Percentiles rank a stretch among this genome's conserved stretches.
phyloP scores from a whole-genome alignment of 2,888 invertebrate genomes.

The Gonocerus acuteangulatus region DNA sequence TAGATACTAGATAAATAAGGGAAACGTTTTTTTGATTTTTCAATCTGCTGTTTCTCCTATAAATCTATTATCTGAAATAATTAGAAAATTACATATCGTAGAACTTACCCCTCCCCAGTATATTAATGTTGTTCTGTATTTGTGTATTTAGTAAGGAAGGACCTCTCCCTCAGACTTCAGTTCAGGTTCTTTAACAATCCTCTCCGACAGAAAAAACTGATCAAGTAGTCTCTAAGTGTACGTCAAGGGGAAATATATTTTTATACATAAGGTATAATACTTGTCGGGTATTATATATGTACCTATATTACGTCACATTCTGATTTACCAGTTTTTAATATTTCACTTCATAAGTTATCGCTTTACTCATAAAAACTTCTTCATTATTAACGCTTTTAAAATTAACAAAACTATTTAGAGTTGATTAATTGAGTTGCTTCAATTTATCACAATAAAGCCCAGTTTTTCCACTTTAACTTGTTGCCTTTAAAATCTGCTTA shows the following conservation, averaged over 20 bases:
- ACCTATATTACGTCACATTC: background rate
- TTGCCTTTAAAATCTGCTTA: too few species aligned
- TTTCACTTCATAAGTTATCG: background rate
- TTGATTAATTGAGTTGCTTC: too few species aligned
- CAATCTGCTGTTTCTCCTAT: too few species aligned
- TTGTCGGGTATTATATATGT: conserved; percentile 8
- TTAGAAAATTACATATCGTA: too few species aligned
- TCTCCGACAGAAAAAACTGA: conserved; percentile 64
- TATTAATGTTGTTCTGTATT: conserved; percentile 28
- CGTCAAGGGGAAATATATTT: conserved; percentile 16
- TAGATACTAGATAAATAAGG: too few species aligned
- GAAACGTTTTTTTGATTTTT: too few species aligned
- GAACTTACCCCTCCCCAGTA: background rate
- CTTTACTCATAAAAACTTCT: background rate
- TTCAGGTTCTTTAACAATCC: conserved; percentile 86
- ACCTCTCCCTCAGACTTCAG: conserved; percentile 88
- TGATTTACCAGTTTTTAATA: background rate
- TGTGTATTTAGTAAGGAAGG: conserved; percentile 71
- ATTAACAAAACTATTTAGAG: background rate
- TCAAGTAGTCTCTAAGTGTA: conserved; percentile 33
- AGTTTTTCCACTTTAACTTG: too few species aligned
- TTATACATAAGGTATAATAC: conserved; percentile 23
- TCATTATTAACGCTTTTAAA: background rate
- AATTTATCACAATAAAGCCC: too few species aligned
- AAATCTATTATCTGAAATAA: too few species aligned